Evolutionary conservation across 2,888 invertebrate genomes (phyloP), one percentile per base, ranked within the genome.

Genomic region (Patella caerulea): DNA sequence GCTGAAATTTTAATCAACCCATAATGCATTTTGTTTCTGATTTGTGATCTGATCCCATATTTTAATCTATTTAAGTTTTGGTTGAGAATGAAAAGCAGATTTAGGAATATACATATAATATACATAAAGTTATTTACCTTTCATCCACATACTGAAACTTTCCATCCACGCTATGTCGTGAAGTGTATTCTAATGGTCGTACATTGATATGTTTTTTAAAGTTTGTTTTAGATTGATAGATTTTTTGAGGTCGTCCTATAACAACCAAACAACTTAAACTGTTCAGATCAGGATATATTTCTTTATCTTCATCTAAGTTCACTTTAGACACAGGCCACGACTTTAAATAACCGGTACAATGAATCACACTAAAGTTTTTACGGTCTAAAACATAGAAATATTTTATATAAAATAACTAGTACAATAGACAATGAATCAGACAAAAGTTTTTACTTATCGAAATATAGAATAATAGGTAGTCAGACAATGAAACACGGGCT

Each of bases 131-230:
- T 76, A 86, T 90, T 86, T 84, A 96, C 97, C 96, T 95, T 92
- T 97, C 97, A 91, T 98, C 98, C 5, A 97, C 95, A 90, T 96
- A 97, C 4, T 97, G 93, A 92, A 97, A 97, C 92, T 97, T 98
- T 7, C 97, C 97, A 90, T 98, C 98, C 75, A 95, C 94, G 0
- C 96, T 95, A 90, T 97, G 96, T 1, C 97, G 93, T 0, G 97
- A 97, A 71, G 95, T 94, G 90, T 96, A 98, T 83, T 90, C 90
- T 79, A 88, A 83, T 5, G 89, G 88, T 52, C 87, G 82, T 24
- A 90, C 85, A 74, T 88, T 82, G 54, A 81, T 83, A 72, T 75
- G 72, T 73, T 78, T 78, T 73, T 79, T 77, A 70, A 81, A 86
- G 79, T 91, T 52, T 74, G 83, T 93, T 94, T 4, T 94, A 93